Evolutionary conservation across 2,113 vertebrate genomes (phyloP).

Genomic region (Tympanuchus pallidicinctus): DNA sequence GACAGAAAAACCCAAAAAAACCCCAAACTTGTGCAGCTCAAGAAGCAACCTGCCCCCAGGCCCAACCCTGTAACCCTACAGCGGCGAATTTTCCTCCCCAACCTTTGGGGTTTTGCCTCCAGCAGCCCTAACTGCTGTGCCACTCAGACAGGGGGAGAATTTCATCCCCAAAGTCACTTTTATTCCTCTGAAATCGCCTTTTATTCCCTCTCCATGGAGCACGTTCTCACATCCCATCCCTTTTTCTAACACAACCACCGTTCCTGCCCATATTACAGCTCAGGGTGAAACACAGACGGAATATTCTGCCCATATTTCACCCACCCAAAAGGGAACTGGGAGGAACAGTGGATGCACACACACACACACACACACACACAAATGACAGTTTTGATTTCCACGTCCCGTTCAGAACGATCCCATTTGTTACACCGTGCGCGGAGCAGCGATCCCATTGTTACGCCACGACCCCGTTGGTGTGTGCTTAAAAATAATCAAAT

Average conservation of each 20-base stretch:
- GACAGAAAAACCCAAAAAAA: too few relatives aligned
- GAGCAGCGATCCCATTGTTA: too few relatives aligned
- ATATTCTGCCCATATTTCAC: too few relatives aligned
- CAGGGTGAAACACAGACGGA: too few relatives aligned
- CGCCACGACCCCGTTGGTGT: not conserved
- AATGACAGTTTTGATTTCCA: not conserved
- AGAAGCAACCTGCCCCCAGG: too few relatives aligned
- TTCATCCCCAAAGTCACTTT: not conserved
- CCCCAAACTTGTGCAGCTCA: too few relatives aligned
- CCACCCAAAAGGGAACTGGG: not conserved
- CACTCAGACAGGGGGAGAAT: not conserved
- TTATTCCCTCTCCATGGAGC: rapidly evolving
- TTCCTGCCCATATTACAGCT: not conserved
- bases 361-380: not conserved
- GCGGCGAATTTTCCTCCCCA: not conserved
- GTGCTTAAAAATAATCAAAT: not conserved
- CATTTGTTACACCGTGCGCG: rapidly evolving
- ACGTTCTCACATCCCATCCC: not conserved
- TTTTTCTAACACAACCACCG: not conserved
- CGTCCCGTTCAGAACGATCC: rapidly evolving
- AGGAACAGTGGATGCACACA: not conserved
- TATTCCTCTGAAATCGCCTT: not conserved
- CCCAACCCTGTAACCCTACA: not conserved
- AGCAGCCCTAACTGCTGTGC: not conserved
- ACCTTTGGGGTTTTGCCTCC: not conserved